phyloP scores from a whole-genome alignment of 2,113 vertebrate species.

The Crocuta crocuta region DNA sequence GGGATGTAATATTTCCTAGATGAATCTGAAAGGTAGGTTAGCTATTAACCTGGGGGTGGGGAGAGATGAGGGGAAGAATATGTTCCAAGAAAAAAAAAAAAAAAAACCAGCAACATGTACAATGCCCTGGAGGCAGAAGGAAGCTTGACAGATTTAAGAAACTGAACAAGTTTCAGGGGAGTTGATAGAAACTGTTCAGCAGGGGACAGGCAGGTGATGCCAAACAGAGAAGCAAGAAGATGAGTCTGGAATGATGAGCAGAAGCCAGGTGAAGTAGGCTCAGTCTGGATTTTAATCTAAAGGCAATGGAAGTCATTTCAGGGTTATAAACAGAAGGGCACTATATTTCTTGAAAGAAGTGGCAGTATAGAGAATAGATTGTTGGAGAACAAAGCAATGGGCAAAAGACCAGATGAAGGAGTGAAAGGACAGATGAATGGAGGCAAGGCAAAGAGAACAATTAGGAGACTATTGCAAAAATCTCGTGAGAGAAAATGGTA shows the following conservation, averaged over 20 bases:
- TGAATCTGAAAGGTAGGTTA: background rate
- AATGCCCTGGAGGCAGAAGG: background rate
- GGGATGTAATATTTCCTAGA: background rate
- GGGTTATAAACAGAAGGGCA: background rate
- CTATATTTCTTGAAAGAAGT: background rate
- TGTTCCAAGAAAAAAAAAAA: constrained; percentile 13
- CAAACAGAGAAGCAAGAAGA: background rate
- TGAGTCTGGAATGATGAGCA: background rate
- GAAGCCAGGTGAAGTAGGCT: background rate
- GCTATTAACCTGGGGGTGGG: background rate
- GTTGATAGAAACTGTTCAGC: background rate
- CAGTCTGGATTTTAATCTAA: background rate
- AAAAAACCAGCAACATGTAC: background rate
- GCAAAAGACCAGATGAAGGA: background rate
- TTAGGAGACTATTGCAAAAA: background rate
- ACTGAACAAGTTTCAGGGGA: background rate
- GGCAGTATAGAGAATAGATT: background rate
- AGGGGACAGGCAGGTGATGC: too few relatives aligned
- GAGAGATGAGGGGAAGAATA: background rate
- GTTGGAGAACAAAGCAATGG: background rate
- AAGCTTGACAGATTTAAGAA: background rate
- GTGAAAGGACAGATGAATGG: background rate
- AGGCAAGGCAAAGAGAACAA: background rate
- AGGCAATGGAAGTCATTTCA: background rate
- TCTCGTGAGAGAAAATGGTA: background rate